Evolutionary conservation across 2,888 invertebrate species (phyloP).

Genomic region (Ophioninae sp.): DNA sequence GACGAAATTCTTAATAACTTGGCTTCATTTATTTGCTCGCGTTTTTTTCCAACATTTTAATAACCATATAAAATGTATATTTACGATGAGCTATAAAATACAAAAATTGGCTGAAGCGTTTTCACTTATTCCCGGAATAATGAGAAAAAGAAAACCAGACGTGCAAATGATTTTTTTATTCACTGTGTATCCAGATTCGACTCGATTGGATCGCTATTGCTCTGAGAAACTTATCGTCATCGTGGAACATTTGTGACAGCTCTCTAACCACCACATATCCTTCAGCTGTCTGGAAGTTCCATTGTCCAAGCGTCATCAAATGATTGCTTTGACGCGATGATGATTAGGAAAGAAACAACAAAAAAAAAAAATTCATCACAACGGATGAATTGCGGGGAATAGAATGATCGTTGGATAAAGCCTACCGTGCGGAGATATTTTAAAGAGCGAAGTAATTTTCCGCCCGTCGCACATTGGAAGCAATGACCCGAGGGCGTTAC

Average conservation of each 20-base stretch:
- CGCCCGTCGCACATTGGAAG: slow-evolving; percentile 8
- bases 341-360: background rate
- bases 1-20: no score
- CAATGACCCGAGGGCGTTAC: slow-evolving; percentile 17
- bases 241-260: background rate
- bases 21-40: no score
- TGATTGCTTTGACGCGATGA: background rate
- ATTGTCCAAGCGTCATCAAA: background rate
- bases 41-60: no score
- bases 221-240: no score
- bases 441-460: slow-evolving; percentile 2
- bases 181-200: no score
- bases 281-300: background rate
- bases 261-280: background rate
- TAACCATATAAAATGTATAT: no score
- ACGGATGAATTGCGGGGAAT: background rate
- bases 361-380: background rate
- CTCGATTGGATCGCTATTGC: no score
- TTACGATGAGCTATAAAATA: no score
- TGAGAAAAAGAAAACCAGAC: no score
- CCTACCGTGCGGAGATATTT: background rate
- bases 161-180: no score
- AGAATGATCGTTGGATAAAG: background rate
- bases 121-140: no score
- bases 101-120: no score